These are phyloP conservation scores for Nebria ingens DNA, from an alignment of 1,140 invertebrate genomes.

Conservation along the genomic window DNA sequence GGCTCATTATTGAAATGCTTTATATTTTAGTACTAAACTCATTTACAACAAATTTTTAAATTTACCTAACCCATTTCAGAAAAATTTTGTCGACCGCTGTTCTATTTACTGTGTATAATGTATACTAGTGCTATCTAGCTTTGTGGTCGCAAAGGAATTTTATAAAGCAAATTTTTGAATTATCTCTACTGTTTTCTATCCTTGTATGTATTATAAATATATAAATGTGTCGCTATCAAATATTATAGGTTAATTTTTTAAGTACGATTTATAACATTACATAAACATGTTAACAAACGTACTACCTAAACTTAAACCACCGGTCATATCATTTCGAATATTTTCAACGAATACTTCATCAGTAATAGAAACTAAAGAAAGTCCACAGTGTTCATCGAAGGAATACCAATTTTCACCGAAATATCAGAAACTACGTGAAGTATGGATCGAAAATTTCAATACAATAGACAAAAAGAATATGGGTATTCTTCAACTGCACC, in stretches of 20 bases:
- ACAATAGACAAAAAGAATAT: slow-evolving; percentile 68
- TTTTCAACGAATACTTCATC: neutral
- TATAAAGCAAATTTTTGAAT: too few species aligned
- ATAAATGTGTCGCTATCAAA: too few species aligned
- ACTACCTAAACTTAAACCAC: neutral
- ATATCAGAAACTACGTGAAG: slow-evolving; percentile 58
- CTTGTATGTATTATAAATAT: too few species aligned
- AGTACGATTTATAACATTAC: neutral
- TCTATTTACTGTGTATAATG: too few species aligned
- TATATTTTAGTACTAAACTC: too few species aligned
- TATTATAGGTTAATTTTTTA: neutral
- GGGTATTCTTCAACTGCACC: slow-evolving; percentile 79
- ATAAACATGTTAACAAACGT: neutral
- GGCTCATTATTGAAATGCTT: too few species aligned
- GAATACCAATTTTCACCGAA: slow-evolving; percentile 27
- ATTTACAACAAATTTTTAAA: too few species aligned
- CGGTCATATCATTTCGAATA: neutral
- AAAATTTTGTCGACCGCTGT: too few species aligned
- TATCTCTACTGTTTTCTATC: too few species aligned
- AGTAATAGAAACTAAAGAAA: neutral
- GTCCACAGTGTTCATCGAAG: neutral
- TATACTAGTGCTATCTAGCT: too few species aligned
- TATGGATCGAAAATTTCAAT: slow-evolving; percentile 87
- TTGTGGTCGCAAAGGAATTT: too few species aligned
- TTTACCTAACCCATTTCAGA: too few species aligned